These are phyloP conservation scores for Limnephilus marmoratus DNA, from an alignment of 2,888 invertebrate species.

Conservation along the genomic window DNA sequence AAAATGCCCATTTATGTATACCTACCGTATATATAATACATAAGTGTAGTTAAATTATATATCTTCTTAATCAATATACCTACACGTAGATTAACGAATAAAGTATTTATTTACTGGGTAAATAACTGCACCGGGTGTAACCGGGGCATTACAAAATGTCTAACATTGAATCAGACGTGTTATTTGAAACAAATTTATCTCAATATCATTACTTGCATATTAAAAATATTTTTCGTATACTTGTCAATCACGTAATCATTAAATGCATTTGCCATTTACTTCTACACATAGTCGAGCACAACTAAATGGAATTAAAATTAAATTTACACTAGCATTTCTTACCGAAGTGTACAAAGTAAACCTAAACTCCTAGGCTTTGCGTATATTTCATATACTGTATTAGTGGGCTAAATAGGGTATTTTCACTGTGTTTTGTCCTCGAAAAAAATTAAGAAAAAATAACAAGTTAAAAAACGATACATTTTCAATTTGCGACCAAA, in stretches of 20 bases:
- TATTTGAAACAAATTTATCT: slow-evolving; percentile 48
- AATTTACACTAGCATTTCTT: slow-evolving; percentile 8
- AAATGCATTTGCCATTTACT: slow-evolving; percentile 41
- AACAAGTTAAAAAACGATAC: too few species aligned
- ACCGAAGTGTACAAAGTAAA: background rate
- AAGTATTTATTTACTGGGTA: slow-evolving; percentile 52
- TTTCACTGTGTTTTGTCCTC: too few species aligned
- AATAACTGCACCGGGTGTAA: background rate
- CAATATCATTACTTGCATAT: slow-evolving; percentile 35
- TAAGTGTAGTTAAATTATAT: slow-evolving; percentile 62
- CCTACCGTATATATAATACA: slow-evolving; percentile 62
- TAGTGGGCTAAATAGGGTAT: background rate
- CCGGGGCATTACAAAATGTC: slow-evolving; percentile 22
- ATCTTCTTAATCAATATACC: slow-evolving; percentile 56
- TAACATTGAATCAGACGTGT: slow-evolving; percentile 22
- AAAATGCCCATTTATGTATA: slow-evolving; percentile 65
- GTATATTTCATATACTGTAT: background rate
- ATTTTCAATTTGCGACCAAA: too few species aligned
- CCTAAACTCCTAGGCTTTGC: background rate
- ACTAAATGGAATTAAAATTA: slow-evolving; percentile 17
- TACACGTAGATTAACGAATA: slow-evolving; percentile 65
- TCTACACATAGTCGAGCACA: background rate
- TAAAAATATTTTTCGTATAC: slow-evolving; percentile 65
- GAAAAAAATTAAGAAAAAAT: too few species aligned
- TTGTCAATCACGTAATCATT: slow-evolving; percentile 62